Conservation (phyloP, 2,797 vertebrate genomes). For the Halcyon chelicuti region DNA sequence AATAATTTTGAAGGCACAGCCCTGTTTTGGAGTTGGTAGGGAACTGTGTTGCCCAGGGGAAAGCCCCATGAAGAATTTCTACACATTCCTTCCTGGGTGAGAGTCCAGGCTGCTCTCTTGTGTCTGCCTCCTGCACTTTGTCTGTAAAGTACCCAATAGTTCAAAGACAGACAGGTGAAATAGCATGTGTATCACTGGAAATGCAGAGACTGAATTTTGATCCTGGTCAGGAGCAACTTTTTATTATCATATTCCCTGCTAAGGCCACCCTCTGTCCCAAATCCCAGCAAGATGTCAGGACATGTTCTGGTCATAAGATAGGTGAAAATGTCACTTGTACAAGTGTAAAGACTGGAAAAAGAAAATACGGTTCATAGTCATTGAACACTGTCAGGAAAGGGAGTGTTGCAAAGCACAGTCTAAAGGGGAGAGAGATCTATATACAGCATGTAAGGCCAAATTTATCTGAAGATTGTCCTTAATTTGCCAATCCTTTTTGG, state of each 20-base stretch:
- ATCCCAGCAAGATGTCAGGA: not conserved
- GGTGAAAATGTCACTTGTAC: not conserved
- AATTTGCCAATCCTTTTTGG: not conserved
- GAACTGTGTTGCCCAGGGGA: not conserved
- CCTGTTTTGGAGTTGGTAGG: slow-evolving; percentile 8
- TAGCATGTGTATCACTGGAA: not conserved
- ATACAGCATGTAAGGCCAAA: not conserved
- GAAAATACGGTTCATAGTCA: not conserved
- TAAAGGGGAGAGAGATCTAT: not conserved
- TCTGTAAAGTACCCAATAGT: rapidly evolving
- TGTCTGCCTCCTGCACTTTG: not conserved
- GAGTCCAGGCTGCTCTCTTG: not conserved
- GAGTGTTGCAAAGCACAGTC: not conserved
- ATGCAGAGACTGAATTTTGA: not conserved
- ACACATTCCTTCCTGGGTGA: not conserved
- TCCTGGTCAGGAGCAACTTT: not conserved
- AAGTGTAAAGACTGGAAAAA: not conserved
- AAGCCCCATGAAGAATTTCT: slow-evolving; percentile 28
- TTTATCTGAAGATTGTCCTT: slow-evolving; percentile 27
- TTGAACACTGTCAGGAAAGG: not conserved
- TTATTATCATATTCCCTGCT: not conserved
- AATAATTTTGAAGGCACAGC: slow-evolving; percentile 11
- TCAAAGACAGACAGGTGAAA: not conserved
- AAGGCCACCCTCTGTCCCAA: not conserved
- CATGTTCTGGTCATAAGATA: not conserved